phyloP scores from a whole-genome alignment of 2,888 invertebrate genomes.

The Aporophyla nigra region DNA sequence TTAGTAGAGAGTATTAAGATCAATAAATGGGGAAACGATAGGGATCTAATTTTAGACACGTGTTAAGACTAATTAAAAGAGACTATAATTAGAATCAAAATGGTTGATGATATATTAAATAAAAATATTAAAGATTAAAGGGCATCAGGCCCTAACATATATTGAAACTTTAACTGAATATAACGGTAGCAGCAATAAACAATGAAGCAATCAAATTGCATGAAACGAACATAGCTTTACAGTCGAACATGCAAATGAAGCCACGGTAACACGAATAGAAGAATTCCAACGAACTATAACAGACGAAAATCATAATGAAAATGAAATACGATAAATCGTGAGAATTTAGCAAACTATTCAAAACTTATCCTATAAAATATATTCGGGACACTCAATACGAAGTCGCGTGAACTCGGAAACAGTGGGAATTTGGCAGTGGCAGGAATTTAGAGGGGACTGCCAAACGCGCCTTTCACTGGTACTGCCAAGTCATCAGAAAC shows the following conservation, averaged over 20 bases:
- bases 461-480: constrained; percentile 65
- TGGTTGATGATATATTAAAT: neutral
- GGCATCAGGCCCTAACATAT: too few relatives aligned
- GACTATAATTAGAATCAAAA: neutral
- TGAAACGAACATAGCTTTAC: constrained; percentile 1
- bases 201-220: constrained; percentile 2
- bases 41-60: neutral
- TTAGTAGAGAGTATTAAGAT: neutral
- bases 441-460: constrained; percentile 63
- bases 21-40: neutral
- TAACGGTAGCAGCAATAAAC: neutral
- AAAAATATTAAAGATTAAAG: neutral
- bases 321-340: constrained; percentile 55
- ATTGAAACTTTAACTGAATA: neutral
- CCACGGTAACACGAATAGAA: constrained; percentile 10
- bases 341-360: constrained; percentile 53
- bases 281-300: constrained; percentile 39
- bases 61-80: too few relatives aligned
- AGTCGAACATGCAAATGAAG: constrained; percentile 13
- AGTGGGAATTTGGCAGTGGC: constrained; percentile 73
- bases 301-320: constrained; percentile 48
- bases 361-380: constrained; percentile 74
- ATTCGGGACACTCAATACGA: constrained; percentile 61
- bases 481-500: constrained; percentile 74
- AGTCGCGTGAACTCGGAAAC: constrained; percentile 67